Conservation (phyloP, 2,888 invertebrate genomes). For the Erebia aethiops region DNA sequence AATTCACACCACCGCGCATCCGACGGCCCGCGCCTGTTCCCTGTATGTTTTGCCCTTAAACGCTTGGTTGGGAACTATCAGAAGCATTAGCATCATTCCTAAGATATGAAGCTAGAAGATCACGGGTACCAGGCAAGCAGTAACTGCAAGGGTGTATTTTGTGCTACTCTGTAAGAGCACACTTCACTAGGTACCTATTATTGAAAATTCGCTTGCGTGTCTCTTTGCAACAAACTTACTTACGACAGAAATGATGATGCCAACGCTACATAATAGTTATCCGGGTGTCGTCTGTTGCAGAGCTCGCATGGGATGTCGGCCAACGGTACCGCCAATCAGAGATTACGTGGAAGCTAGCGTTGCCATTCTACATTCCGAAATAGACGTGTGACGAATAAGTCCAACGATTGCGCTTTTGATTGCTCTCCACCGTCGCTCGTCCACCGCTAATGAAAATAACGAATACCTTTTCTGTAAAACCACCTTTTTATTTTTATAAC, state of each 20-base stretch:
- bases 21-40: no score
- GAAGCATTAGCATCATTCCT: no score
- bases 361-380: slow-evolving; percentile 55
- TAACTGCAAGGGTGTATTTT: no score
- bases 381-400: slow-evolving; percentile 49
- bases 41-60: no score
- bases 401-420: slow-evolving; percentile 40
- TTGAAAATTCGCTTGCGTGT: not conserved
- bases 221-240: not conserved
- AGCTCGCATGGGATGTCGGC: slow-evolving; percentile 39
- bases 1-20: no score
- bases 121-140: no score
- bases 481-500: slow-evolving; percentile 32
- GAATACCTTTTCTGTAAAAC: slow-evolving; percentile 32
- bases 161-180: no score
- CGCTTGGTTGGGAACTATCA: no score
- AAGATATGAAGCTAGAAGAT: no score
- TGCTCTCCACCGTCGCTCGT: slow-evolving; percentile 23
- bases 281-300: slow-evolving; percentile 14
- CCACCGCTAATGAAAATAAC: slow-evolving; percentile 37
- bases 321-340: slow-evolving; percentile 69
- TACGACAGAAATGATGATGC: not conserved
- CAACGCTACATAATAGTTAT: not conserved
- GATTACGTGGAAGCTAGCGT: slow-evolving; percentile 65
- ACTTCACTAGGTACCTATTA: no score